phyloP scores from a whole-genome alignment of 2,797 vertebrate species.

The Enoplosus armatus region DNA sequence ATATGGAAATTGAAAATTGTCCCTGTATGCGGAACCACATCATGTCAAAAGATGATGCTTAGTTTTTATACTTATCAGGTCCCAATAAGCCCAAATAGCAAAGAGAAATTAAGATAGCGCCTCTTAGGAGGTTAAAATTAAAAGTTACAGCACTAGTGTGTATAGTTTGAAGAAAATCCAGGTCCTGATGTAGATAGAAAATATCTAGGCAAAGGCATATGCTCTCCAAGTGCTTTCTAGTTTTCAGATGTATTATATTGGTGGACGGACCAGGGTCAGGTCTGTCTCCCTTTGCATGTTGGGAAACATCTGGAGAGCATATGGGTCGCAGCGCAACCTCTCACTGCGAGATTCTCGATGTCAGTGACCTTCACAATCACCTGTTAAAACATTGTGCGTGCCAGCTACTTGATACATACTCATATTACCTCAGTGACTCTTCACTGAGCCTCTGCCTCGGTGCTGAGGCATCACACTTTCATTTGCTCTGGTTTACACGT shows the following conservation, averaged over 20 bases:
- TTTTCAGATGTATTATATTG: constrained; percentile 1
- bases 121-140: too few relatives aligned
- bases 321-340: constrained; percentile 57
- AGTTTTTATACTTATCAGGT: too few relatives aligned
- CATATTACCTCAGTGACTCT: constrained; percentile 16
- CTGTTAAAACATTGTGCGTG: constrained; percentile 55
- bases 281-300: constrained; percentile 51
- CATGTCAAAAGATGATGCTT: too few relatives aligned
- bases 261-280: constrained; percentile 28
- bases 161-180: neutral
- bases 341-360: constrained; percentile 36
- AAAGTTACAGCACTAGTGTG: neutral
- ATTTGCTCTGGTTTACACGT: constrained; percentile 30
- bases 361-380: constrained; percentile 57
- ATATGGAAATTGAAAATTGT: too few relatives aligned
- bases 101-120: too few relatives aligned
- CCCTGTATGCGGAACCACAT: too few relatives aligned
- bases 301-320: constrained; percentile 77
- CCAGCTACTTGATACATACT: constrained; percentile 40
- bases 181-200: neutral
- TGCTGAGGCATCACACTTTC: constrained; percentile 10
- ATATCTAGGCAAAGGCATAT: neutral
- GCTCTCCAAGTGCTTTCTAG: neutral
- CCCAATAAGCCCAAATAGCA: too few relatives aligned
- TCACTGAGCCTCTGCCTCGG: too few relatives aligned